Base-by-base conservation (phyloP, 2,797 vertebrate species). In the Peromyscus attwateri region DNA sequence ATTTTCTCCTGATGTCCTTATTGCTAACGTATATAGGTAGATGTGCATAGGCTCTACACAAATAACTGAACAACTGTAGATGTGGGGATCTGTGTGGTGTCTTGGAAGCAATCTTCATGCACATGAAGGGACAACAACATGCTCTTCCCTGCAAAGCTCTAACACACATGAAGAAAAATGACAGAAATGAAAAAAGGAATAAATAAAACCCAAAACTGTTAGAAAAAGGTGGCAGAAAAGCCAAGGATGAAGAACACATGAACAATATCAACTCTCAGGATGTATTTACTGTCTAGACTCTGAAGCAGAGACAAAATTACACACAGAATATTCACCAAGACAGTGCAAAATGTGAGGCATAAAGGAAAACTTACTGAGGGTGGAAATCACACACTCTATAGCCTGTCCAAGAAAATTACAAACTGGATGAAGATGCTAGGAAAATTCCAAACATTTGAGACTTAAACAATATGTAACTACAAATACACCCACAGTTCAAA, bases 1-100 rank as follows among this genome's bases (percentile, higher is more conserved):
- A 87, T 96, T 95, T 95, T 92, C 93, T 82, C 77, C 76, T 89
- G 34, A 9, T 12, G 5, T 40, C 93, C 97, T 99, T 98, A 99
- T 98, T 99, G 99, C 12, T 68, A 23, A 87, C 27, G 37, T 34
- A n/a, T 57, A 70, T 1, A 12, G 14, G 21, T 80, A 2, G 31
- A 71, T 62, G 19, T 82, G 27, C 9, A 71, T 0, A 70, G 21
- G 14, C 10, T 55, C 31, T 73, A 88, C 70, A 49, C 46, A 62
- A 62, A 23, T 14, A 27, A 29, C 29, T 62, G 40, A 94, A 52
- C 66, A 64, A 6, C 55, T 27, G 37, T 49, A 43, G 19, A 81
- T 25, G 21, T 52, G 70, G 25, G 52, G 10, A 71, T 62, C n/a
- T 81, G 10, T 4, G 46, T 6, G 37, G 40, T 1, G 21, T 40